phyloP scores from a whole-genome alignment of 2,113 vertebrate genomes.

The Misgurnus anguillicaudatus region DNA sequence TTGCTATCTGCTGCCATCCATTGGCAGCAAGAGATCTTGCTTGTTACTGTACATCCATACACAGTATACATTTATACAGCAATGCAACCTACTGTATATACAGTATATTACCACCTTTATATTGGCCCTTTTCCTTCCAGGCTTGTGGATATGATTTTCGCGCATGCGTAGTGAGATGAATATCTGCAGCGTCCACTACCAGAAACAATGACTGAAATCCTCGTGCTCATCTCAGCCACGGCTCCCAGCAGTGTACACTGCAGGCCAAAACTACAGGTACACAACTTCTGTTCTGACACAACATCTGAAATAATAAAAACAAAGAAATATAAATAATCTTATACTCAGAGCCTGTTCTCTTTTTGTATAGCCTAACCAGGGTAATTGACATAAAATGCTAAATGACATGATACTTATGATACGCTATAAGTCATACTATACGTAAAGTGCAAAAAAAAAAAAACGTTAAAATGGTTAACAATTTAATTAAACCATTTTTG shows the following conservation, averaged over 20 bases:
- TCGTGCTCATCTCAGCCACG: constrained; percentile 72
- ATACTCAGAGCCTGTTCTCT: too few species aligned
- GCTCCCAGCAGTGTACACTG: constrained; percentile 75
- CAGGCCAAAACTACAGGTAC: constrained; percentile 30
- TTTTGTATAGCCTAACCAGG: too few species aligned
- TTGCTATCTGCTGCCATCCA: constrained; percentile 22
- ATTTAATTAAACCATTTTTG: too few species aligned
- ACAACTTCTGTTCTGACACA: background rate
- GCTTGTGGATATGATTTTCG: background rate
- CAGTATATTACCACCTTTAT: too few species aligned
- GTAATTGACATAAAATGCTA: too few species aligned
- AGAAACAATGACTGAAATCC: constrained; percentile 86
- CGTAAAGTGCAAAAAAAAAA: too few species aligned
- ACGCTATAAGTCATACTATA: too few species aligned
- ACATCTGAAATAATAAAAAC: constrained; percentile 42
- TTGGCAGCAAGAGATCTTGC: background rate
- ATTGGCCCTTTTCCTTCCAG: background rate
- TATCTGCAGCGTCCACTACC: constrained; percentile 74
- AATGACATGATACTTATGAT: too few species aligned
- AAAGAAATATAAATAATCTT: too few species aligned
- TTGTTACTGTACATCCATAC: background rate
- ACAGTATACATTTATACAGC: background rate
- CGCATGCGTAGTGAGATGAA: background rate
- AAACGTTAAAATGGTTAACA: too few species aligned
- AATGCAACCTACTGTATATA: too few species aligned